Evolutionary conservation across 2,888 invertebrate species (phyloP), one percentile per base, ranked within the genome.

Genomic region (Eupithecia pulchellata): DNA sequence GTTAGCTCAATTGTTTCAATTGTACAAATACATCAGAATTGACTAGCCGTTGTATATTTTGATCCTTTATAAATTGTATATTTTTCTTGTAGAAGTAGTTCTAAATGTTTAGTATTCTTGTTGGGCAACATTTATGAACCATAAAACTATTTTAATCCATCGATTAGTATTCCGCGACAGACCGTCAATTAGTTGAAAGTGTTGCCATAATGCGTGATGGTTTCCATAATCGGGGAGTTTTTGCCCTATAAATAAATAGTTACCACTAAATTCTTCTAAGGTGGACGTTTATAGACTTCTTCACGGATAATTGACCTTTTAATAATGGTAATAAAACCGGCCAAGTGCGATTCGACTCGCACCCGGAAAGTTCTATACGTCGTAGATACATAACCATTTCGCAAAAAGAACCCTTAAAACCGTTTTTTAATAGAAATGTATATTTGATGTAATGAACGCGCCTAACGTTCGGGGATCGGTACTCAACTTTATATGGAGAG

Each of bases 101-200:
- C 58, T n/a, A 30, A 52, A 52, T 52, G 11, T 47, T n/a, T 58
- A 32, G 62, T 57, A 39, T 63, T 36, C 68, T 64, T 69, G 67
- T 72, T 66, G 67, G 65, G 69, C 82, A 86, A 86, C 86, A 82
- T 89, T 90, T 88, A 89, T 87, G 85, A 84, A 64, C 87, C 86
- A 89, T 91, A 90, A 91, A 91, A 86, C 89, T 89, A 91, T 91
- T 91, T 89, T 90, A 91, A 92, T 91, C 84, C 82, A 76, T 72
- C 88, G 86, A 92, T 92, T 91, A 89, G 88, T 90, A 91, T 90
- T 88, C 92, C 81, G 82, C 86, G 85, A 86, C 85, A 88, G 84
- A 84, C 79, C 84, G 85, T 85, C 90, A 91, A 92, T 91, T 92
- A 92, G 87, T 79, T 76, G 78, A 71, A 73, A 81, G 80, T 84